A percentile compares a stretch with the other conserved stretches of the same genome.
Evolutionary conservation across 2,888 invertebrate genomes (phyloP).

Genomic region (Tiliacea citrago): DNA sequence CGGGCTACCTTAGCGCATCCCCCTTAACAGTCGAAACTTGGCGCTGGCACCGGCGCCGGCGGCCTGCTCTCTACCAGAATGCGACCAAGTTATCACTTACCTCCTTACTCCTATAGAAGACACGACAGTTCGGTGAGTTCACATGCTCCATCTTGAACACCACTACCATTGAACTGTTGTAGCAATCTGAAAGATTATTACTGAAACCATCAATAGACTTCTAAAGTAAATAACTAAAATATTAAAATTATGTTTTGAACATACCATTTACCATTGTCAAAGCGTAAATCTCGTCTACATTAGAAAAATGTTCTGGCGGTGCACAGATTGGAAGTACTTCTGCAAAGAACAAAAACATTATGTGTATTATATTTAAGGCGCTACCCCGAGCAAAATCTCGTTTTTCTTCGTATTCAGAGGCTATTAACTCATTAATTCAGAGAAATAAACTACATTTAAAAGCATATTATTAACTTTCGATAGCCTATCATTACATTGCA

Average conservation of each 20-base stretch:
- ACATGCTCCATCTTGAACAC: constrained; percentile 52
- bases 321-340: constrained; percentile 63
- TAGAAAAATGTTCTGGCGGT: constrained; percentile 41
- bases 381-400: no score
- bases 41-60: no score
- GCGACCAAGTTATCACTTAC: neutral
- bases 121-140: constrained; percentile 23
- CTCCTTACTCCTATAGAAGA: constrained; percentile 43
- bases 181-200: constrained; percentile 45
- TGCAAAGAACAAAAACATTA: constrained; percentile 36
- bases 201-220: neutral
- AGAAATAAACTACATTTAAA: no score
- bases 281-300: constrained; percentile 27
- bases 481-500: no score
- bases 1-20: no score
- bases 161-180: constrained; percentile 31
- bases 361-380: neutral
- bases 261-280: constrained; percentile 36
- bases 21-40: no score
- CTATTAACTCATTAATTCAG: no score
- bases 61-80: no score
- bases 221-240: no score
- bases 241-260: neutral
- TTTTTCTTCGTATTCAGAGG: no score
- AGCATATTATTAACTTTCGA: no score